Conservation (phyloP, 2,797 vertebrate genomes). For the Cyclopterus lumpus region DNA sequence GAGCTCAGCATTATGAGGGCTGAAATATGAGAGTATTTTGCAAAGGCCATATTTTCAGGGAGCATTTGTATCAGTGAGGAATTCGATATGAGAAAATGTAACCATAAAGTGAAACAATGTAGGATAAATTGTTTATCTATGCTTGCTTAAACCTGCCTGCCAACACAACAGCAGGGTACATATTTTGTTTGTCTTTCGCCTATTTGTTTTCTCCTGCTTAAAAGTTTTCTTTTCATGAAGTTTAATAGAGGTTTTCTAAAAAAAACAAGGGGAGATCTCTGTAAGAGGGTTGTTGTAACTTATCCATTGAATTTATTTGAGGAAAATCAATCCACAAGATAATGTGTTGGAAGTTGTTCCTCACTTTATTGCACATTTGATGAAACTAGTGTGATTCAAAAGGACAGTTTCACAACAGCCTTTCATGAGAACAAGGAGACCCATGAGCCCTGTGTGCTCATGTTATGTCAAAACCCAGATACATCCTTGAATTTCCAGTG, state of each 20-base stretch:
- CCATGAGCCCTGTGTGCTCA: constrained; percentile 34
- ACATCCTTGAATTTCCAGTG: constrained; percentile 43
- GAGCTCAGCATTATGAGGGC: constrained; percentile 79
- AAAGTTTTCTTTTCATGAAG: constrained; percentile 26
- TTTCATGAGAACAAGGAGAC: constrained; percentile 48
- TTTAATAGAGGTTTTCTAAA: not conserved
- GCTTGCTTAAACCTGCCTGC: constrained; percentile 73
- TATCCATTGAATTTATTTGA: constrained; percentile 1
- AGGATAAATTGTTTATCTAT: constrained; percentile 77
- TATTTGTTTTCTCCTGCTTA: constrained; percentile 43
- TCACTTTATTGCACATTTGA: constrained; percentile 27
- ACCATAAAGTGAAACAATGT: constrained; percentile 80
- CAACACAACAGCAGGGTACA: constrained; percentile 39
- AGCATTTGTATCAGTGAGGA: constrained; percentile 76
- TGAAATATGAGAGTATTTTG: constrained; percentile 81
- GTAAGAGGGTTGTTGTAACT: not conserved
- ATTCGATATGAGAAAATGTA: constrained; percentile 79
- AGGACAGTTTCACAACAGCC: constrained; percentile 52
- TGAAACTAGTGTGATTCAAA: constrained; percentile 43
- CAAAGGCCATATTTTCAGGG: constrained; percentile 77
- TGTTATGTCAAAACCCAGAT: constrained; percentile 53
- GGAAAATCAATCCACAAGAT: constrained; percentile 21
- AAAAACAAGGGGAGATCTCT: not conserved
- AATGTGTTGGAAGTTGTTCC: constrained; percentile 24
- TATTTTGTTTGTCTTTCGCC: constrained; percentile 44